Evolutionary conservation across 2,797 vertebrate genomes (phyloP).

Genomic region (Rhynchotus rufescens): DNA sequence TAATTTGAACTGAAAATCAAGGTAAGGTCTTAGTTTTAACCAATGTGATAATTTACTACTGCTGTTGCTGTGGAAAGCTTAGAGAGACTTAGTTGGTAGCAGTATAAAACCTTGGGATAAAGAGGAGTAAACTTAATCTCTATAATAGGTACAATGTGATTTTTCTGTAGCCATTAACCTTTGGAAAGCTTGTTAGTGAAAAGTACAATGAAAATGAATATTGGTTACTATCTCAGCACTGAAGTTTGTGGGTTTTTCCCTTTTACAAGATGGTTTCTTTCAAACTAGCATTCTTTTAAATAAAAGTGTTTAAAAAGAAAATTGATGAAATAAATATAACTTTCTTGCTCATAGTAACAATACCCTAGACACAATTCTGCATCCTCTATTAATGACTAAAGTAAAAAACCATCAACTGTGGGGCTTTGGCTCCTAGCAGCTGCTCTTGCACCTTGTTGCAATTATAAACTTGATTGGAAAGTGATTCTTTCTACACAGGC

Average conservation of each 20-base stretch:
- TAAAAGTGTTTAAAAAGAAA: neutral
- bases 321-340: neutral
- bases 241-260: neutral
- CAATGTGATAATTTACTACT: neutral
- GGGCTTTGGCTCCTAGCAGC: neutral
- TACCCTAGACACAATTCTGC: neutral
- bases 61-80: neutral
- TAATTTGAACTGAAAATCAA: neutral
- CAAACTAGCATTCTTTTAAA: neutral
- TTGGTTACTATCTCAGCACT: neutral
- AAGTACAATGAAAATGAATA: neutral
- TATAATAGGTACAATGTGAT: neutral
- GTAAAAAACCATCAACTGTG: neutral
- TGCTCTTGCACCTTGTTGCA: neutral
- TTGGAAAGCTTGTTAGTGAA: neutral
- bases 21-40: neutral
- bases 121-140: neutral
- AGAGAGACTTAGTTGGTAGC: neutral
- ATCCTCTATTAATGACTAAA: neutral
- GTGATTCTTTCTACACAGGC: neutral
- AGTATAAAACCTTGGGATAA: neutral
- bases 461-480: neutral
- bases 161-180: neutral
- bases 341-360: neutral
- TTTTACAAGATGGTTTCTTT: neutral